A percentile compares a stretch with the other conserved stretches of the same genome.
phyloP scores from a whole-genome alignment of 1,140 invertebrate species.

The Brachionus rubens region DNA sequence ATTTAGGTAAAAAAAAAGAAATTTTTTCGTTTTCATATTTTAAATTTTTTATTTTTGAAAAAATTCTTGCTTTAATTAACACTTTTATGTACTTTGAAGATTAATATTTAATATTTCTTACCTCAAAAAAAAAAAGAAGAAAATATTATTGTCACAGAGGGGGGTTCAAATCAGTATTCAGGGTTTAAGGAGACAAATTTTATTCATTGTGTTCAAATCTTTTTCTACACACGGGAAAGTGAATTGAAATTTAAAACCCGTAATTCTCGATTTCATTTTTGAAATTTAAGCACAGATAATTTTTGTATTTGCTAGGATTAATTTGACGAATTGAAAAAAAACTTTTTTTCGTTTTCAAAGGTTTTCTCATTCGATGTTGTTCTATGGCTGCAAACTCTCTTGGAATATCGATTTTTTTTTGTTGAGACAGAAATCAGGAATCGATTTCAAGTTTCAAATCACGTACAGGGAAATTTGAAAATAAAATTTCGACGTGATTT shows the following conservation, averaged over 20 bases:
- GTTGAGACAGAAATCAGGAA: slow-evolving; percentile 17
- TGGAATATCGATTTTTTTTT: slow-evolving; percentile 13
- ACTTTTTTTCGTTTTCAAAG: neutral
- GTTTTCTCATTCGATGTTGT: neutral
- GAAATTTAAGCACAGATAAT: neutral
- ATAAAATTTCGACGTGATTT: slow-evolving; percentile 5
- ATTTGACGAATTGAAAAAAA: too few species aligned
- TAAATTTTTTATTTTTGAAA: neutral
- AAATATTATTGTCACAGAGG: too few species aligned
- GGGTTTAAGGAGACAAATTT: slow-evolving; percentile 10
- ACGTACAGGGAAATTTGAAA: neutral
- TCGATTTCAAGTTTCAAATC: slow-evolving; percentile 30
- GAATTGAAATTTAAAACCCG: neutral
- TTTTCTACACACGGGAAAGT: too few species aligned
- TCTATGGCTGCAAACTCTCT: neutral
- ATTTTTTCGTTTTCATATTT: neutral
- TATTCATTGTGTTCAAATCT: too few species aligned
- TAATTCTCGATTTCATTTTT: neutral
- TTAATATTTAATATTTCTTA: slow-evolving; percentile 15
- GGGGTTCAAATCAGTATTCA: slow-evolving; percentile 12
- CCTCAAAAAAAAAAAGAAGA: too few species aligned
- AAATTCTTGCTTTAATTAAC: slow-evolving; percentile 33
- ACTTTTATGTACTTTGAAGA: slow-evolving; percentile 43
- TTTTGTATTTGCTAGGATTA: too few species aligned
- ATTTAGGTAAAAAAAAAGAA: neutral